phyloP scores from a whole-genome alignment of 2,888 invertebrate genomes.

The Papilio gigon region DNA sequence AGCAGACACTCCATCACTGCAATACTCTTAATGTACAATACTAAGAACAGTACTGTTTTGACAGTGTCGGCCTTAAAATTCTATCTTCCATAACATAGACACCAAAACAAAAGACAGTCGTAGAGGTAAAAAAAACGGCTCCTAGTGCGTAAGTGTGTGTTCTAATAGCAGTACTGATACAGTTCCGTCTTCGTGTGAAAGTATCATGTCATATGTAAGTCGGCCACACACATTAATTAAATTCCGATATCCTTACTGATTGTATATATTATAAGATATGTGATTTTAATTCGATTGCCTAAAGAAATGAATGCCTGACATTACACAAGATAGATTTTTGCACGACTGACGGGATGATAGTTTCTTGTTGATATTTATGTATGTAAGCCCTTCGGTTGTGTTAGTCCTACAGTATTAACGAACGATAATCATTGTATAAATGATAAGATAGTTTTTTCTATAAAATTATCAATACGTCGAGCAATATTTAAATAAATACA shows the following conservation, averaged over 20 bases:
- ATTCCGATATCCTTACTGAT: slow-evolving; percentile 48
- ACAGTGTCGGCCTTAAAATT: too few relatives aligned
- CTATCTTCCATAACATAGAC: too few relatives aligned
- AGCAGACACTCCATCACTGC: background rate
- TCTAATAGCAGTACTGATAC: background rate
- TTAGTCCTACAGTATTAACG: background rate
- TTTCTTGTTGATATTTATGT: background rate
- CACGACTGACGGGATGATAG: background rate
- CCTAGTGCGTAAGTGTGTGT: background rate
- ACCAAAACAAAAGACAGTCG: too few relatives aligned
- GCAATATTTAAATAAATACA: too few relatives aligned
- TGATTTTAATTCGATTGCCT: slow-evolving; percentile 20
- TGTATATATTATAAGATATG: slow-evolving; percentile 47
- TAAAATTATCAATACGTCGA: too few relatives aligned
- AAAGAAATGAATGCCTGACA: background rate
- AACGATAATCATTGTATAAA: background rate
- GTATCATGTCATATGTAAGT: slow-evolving; percentile 63
- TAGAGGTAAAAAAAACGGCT: too few relatives aligned
- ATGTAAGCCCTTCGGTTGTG: background rate
- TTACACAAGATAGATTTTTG: background rate
- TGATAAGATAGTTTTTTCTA: too few relatives aligned
- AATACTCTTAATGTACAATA: background rate
- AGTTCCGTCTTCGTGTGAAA: background rate
- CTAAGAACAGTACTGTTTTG: too few relatives aligned
- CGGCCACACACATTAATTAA: slow-evolving; percentile 63